Base-by-base conservation (phyloP, 2,113 vertebrate genomes). In the Pyxicephalus adspersus region DNA sequence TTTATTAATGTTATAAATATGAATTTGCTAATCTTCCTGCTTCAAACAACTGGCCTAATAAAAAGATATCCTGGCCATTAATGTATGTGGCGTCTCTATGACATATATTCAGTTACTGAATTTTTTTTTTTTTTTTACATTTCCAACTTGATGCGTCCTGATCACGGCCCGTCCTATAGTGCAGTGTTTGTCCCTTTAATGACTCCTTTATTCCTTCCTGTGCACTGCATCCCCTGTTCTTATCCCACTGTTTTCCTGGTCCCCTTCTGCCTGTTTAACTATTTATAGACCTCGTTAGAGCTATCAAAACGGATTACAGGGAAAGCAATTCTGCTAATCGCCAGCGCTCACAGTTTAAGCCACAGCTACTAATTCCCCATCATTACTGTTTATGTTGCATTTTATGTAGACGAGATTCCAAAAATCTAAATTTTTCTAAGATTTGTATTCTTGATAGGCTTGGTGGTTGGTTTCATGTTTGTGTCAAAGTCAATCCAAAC, bases 301-400 rank as follows among this genome's bases (percentile, higher is more conserved):
- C 29, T 20, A 76, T 61, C 65, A 76, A 60, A 67, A 68, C 25
- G 34, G 64, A 76, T 77, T 76, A 76, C 29, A 68, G 64, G 61
- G 54, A 76, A 67, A 68, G 54, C 64, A 76, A 76, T 70, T 83
- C 81, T 70, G 71, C 81, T 83, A 76, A 76, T 83, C 71, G 51
- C 63, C 17, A 4, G 55, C 23, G 54, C 55, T 77, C 29, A 72
- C 55, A 60, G 52, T 31, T 22, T 76, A 76, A 68, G 65, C 55
- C 81, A n/a, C 4, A 51, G 55, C 38, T 67, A 25, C 38, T 77
- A 52, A 76, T 61, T 70, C 64, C 51, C 28, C 28, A 4, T 17
- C 23, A 22, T 83, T 23, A 50, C 67, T 68, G 38, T 8, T 0
- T 45, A 45, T 8, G 38, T 45, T 45, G 9, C 8, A 45, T 3